A percentile compares a stretch with the other conserved stretches of the same genome.
Evolutionary conservation across 2,113 vertebrate genomes (phyloP).

Genomic region (Saimiri boliviensis): DNA sequence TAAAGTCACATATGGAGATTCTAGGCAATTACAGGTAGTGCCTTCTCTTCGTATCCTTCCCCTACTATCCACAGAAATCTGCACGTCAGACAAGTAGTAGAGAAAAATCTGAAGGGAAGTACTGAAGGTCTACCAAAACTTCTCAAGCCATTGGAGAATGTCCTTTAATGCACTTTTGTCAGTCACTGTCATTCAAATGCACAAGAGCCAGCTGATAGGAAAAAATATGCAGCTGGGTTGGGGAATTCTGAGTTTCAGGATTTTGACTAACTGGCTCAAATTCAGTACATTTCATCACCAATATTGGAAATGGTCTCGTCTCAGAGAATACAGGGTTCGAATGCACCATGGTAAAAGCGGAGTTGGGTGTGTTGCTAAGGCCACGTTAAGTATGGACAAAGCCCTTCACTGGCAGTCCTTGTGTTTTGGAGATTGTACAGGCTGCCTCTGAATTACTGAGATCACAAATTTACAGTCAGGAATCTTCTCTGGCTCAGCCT

Average conservation of each 20-base stretch:
- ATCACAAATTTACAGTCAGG: not conserved
- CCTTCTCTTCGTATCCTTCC: not conserved
- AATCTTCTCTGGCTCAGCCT: not conserved
- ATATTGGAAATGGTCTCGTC: too few species aligned
- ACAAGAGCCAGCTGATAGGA: not conserved
- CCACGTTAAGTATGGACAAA: accelerated
- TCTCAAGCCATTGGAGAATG: not conserved
- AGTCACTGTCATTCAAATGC: not conserved
- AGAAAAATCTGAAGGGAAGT: not conserved
- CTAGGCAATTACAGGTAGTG: not conserved
- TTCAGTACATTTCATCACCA: not conserved
- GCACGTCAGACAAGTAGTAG: not conserved
- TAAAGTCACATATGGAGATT: not conserved
- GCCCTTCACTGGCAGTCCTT: not conserved
- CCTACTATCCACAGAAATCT: not conserved
- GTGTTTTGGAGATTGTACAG: not conserved
- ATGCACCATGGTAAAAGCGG: accelerated
- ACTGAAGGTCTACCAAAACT: not conserved
- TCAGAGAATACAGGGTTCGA: not conserved
- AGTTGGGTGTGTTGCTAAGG: not conserved
- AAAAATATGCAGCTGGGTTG: not conserved
- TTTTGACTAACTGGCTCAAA: not conserved
- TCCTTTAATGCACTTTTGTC: not conserved
- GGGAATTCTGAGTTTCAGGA: not conserved
- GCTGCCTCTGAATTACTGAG: not conserved